Evolutionary conservation across 2,888 invertebrate genomes (phyloP), one percentile per base, ranked within the genome.

Genomic region (Drosophila histrio): DNA sequence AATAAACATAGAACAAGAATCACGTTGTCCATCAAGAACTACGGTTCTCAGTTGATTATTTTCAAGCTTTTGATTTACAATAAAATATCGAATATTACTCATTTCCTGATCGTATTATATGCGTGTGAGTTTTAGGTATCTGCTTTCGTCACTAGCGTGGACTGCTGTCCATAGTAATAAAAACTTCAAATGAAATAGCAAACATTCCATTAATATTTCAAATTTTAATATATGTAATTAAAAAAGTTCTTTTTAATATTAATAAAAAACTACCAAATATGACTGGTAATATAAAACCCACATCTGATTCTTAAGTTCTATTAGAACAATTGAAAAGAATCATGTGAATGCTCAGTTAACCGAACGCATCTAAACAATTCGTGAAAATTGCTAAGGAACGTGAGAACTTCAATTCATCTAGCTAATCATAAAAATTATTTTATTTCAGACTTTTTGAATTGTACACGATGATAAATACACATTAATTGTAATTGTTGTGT

Each of bases 391-490:
- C 11, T 26, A 63, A 38, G 19, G 26, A 34, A 69, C 57, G 47
- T 69, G 69, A 53, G 69, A 69, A 54, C 17, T 36, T 41, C 3
- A 39, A 22, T 30, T 32, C 9, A 38, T 30, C 7, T 19, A 61
- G 41, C 24, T 17, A 43, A 43, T 41, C 26, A 57, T 28, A 30
- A 13, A 41, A 69, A 47, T n/a, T 11, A 30, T 28, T 30, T 22
- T 2, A 32, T 30, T 22, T 2, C 30, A 34, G 38, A 11, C 19
- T 19, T 69, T 22, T 32, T 17, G 21, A 36, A 56, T 58, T 46
- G 34, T 17, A 39, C 19, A 61, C 21, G 7, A 38, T 41, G 28
- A 38, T 44, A 24, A 32, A 38, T 44, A 24, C 24, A 26, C 15
- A 49, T 17, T 36, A 44, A 41, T 34, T 32, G 36, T 28, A 52